Evolutionary conservation across 53 echinoderm and acorn worm genomes (phyloP).

Genomic region (Antedon mediterranea): DNA sequence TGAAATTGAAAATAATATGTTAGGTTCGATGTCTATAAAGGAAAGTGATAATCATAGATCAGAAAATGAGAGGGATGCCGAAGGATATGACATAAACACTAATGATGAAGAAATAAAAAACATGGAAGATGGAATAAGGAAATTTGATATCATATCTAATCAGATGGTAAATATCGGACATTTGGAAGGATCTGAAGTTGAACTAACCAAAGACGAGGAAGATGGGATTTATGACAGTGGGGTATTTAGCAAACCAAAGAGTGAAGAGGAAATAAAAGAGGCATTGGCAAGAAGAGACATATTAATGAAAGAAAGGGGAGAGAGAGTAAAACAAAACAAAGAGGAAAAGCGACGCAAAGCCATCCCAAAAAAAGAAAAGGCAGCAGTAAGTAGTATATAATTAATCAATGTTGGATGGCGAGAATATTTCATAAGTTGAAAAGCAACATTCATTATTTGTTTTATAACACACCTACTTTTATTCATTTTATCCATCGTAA

Average conservation of each 20-base stretch:
- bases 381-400: neutral
- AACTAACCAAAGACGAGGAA: constrained; percentile 19
- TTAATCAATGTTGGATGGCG: too few relatives aligned
- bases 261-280: constrained; percentile 22
- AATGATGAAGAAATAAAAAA: constrained; percentile 30
- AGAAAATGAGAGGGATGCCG: neutral
- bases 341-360: neutral
- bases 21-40: neutral
- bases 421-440: too few relatives aligned
- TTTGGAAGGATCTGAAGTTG: constrained; percentile 12
- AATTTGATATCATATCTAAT: constrained; percentile 20
- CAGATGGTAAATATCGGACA: constrained; percentile 41
- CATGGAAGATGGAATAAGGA: constrained; percentile 33
- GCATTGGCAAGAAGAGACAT: constrained; percentile 18
- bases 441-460: too few relatives aligned
- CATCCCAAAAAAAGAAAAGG: neutral
- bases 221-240: constrained; percentile 7
- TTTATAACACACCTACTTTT: too few relatives aligned
- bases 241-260: constrained; percentile 4
- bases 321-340: neutral
- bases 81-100: constrained; percentile 11
- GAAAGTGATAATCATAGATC: neutral
- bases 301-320: constrained; percentile 2
- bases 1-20: too few relatives aligned
- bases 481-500: too few relatives aligned